Base-by-base conservation (phyloP, 2,113 vertebrate genomes). In the Trichechus manatus region DNA sequence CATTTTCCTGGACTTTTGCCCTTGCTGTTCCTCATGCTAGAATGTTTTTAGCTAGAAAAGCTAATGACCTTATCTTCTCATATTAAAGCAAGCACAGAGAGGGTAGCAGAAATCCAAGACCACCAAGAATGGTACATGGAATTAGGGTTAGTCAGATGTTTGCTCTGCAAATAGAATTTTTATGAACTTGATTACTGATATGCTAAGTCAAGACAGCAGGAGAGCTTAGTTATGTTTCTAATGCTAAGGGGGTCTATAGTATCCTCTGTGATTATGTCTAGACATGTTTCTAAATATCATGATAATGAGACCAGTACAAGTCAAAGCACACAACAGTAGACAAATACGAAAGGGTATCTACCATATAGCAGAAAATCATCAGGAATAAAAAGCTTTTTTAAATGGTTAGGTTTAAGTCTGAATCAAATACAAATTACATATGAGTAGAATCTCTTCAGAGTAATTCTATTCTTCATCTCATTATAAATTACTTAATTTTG, bases 401-500 rank as follows among this genome's bases (percentile, higher is more conserved):
- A 66, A 78, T 47, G 33, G 5, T 63, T 78, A 79, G 33, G 1
- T 42, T 92, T 84, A 59, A 92, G 25, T 86, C 53, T 87, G 42
- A 93, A 86, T 83, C 74, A 75, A 83, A 91, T 53, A 84, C 25
- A 86, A 95, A 89, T 82, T 68, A 82, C 83, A 95, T 64, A 42
- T 5, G 27, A 93, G 77, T n/a, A 50, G 9, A 22, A 75, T 84
- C 56, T 59, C 53, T 70, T 83, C 66, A 89, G 91, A 87, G 31
- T 86, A 89, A 75, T 95, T 92, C 53, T 81, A 4, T 68, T 59
- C 44, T 72, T 94, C 56, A 80, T 42, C 22, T 92, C 70, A 94
- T 87, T 87, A 44, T 53, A 83, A 80, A 70, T 95, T 87, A 94
- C 31, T 96, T 86, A 87, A 94, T 50, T 84, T 20, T 82, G 22